Evolutionary conservation across 2,888 invertebrate species (phyloP), one percentile per base, ranked within the genome.

Genomic region (Meta bourneti): DNA sequence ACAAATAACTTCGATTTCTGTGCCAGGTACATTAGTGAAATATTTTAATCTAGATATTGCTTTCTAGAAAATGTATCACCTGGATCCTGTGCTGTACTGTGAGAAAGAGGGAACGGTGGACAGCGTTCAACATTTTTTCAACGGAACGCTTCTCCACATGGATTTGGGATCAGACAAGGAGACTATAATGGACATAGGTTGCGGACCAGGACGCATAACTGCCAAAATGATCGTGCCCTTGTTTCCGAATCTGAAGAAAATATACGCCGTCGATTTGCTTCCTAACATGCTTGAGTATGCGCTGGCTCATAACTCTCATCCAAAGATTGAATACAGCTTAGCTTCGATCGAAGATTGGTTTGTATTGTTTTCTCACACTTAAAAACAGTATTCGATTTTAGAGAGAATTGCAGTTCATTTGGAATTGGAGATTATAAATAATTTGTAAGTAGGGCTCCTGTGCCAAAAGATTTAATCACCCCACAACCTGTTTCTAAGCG

Each of bases 261-360:
- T 91, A 6, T 51, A 91, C 1, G 93, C 81, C 6, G 48, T 93
- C 4, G 93, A 93, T 69, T 16, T 84, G 7, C 71, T 72, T 7
- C 75, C 78, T 13, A 48, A 70, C 8, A 93, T 93, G 93, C 86
- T 93, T 54, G 81, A 91, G 8, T 89, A 70, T 69, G 93, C 93
- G 2, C 79, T 74, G 16, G 20, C 20, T 13, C 52, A 84, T 7
- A 84, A 93, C 77, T 13, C 48, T 1, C 34, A 72, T 51, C 61
- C 77, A 0, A 52, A 49, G 16, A 79, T 90, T 20, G 79, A 79
- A 9, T 90, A 84, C 70, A 69, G 71, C 5, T 34, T 83, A 51
- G 90, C 83, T 13, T 52, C 84, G 54, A 72, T 90, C 7, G 83
- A 52, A 54, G 48, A 90, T 7, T 72, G 79, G 90, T 84, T 71